These are phyloP conservation scores for Sciurus carolinensis DNA, from an alignment of 2,797 vertebrate species.

Conservation along the genomic window DNA sequence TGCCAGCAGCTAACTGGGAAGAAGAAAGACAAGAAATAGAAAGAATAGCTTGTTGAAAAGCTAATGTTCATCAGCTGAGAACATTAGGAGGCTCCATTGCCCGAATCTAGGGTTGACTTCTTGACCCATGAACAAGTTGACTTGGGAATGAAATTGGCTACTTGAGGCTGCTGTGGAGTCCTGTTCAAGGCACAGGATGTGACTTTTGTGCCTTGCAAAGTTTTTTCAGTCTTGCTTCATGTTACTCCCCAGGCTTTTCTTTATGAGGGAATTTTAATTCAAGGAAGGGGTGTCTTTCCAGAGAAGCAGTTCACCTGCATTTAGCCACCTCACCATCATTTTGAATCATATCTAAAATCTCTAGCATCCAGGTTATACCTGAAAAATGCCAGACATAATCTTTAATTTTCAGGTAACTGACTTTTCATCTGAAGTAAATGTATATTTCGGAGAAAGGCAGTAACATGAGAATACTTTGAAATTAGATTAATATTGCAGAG, in stretches of 20 bases:
- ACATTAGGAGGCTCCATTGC: too few species aligned
- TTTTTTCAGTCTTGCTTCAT: background rate
- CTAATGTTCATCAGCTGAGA: background rate
- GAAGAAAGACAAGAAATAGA: background rate
- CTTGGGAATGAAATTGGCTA: background rate
- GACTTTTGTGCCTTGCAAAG: too few species aligned
- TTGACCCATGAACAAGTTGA: too few species aligned
- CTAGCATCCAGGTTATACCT: constrained; percentile 88
- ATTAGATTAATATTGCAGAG: background rate
- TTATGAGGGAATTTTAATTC: constrained; percentile 59
- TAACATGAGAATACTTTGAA: background rate
- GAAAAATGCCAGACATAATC: constrained; percentile 54
- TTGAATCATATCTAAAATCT: constrained; percentile 88
- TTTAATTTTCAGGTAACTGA: background rate
- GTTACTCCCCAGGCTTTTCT: background rate
- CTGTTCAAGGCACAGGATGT: background rate
- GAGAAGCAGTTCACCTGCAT: constrained; percentile 76
- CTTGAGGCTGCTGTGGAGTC: background rate
- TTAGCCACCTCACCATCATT: constrained; percentile 83
- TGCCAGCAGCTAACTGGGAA: background rate
- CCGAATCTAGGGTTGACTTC: background rate
- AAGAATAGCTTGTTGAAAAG: background rate
- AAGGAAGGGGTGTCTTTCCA: constrained; percentile 82
- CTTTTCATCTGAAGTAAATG: background rate
- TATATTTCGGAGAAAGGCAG: background rate